A percentile compares a stretch with the other conserved stretches of the same genome.
Conservation (phyloP, 2,113 vertebrate genomes). For the Sialia sialis region DNA sequence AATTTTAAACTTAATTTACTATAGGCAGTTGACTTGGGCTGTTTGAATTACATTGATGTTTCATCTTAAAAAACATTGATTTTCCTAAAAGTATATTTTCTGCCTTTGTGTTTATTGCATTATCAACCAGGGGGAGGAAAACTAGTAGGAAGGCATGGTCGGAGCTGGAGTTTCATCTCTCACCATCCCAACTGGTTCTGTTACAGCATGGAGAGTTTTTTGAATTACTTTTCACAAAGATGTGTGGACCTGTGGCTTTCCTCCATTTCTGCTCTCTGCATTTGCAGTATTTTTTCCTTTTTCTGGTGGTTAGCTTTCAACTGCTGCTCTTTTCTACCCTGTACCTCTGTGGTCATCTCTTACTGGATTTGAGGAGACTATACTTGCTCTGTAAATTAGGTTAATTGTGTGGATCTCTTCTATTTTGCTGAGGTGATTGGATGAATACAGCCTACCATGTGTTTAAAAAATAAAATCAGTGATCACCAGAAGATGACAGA, state of each 20-base stretch:
- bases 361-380: background rate
- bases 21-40: slow-evolving; percentile 64
- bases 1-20: slow-evolving; percentile 82
- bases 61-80: slow-evolving; percentile 76
- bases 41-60: slow-evolving; percentile 67
- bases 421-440: background rate
- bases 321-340: background rate
- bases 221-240: background rate
- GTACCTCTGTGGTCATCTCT: background rate
- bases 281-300: background rate
- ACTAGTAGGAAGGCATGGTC: background rate
- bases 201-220: background rate
- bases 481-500: slow-evolving; percentile 16
- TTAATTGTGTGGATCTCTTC: background rate
- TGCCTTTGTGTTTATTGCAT: slow-evolving; percentile 66
- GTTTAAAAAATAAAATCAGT: background rate
- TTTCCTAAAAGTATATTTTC: slow-evolving; percentile 59
- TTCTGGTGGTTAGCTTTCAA: background rate
- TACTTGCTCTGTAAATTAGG: background rate
- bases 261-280: background rate
- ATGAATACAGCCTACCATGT: background rate
- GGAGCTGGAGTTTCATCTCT: background rate
- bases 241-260: background rate
- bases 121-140: slow-evolving; percentile 47
- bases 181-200: background rate